Base-by-base conservation (phyloP, 2,113 vertebrate species). In the Microcebus griseorufus region DNA sequence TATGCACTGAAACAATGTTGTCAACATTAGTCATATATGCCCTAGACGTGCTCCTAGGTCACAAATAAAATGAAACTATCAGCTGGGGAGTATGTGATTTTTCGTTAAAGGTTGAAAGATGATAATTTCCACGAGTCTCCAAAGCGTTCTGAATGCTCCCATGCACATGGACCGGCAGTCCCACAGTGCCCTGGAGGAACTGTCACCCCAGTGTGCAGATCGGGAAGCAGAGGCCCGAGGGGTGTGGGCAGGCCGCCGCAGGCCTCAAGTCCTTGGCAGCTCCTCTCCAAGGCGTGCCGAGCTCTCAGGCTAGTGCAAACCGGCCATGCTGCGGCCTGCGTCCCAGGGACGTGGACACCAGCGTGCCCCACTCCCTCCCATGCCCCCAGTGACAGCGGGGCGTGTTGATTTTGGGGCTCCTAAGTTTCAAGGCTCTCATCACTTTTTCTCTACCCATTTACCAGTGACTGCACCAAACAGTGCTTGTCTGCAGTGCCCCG, bases 261-360 rank as follows among this genome's bases (percentile, higher is more conserved):
- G 18, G 17, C 32, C 32, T 70, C 13, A 53, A 42, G 23, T 32
- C 20, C 42, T 34, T 72, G 14, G 55, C 55, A 2, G 45, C 51
- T 80, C 73, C 12, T 73, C 65, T 48, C 37, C 29, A 9, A 17
- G 73, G 42, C 14, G 53, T n/a, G 39, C 1, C 1, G 2, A 8
- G 37, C 20, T 88, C n/a, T 65, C 20, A 29, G 29, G 6, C 62
- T 51, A 27, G 55, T 34, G 20, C 14, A 88, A 39, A 45, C 9
- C 3, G 29, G 22, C n/a, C 6, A 1, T 4, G 37, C 8, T 10
- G 8, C 14, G 20, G 4, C 18, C 45, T 53, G 11, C 0, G 0
- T 72, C 58, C 42, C 53, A 60, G 53, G 11, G 55, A 60, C 5
- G 6, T 6, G 27, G 51, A 32, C 53, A 10, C 23, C 42, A 27